Evolutionary conservation across 1,140 invertebrate genomes (phyloP).

Genomic region (Drosophila tani): DNA sequence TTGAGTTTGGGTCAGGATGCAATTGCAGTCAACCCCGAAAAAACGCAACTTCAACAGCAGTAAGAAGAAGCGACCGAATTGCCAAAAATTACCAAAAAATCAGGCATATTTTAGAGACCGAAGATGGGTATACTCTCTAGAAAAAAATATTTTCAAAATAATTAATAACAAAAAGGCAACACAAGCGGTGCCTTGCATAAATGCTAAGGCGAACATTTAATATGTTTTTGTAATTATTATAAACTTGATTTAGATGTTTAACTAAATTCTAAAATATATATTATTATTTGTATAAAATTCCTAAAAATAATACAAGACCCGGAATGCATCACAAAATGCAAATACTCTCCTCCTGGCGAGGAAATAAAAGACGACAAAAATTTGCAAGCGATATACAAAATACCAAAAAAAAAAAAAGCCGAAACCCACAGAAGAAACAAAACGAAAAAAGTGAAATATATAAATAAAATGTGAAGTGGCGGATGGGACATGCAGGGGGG

Average conservation of each 20-base stretch:
- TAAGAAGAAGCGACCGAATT: conserved; percentile 49
- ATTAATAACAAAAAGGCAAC: no score
- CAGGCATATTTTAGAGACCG: neutral
- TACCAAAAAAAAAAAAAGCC: conserved; percentile 14
- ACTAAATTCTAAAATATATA: no score
- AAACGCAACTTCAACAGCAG: conserved; percentile 41
- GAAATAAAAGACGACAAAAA: conserved; percentile 19
- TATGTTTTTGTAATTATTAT: no score
- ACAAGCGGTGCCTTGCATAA: no score
- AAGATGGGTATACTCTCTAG: neutral
- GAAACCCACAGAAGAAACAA: conserved; percentile 22
- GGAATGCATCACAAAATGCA: conserved; percentile 18
- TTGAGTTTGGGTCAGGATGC: conserved; percentile 49
- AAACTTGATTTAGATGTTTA: no score
- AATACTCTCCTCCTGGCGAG: neutral
- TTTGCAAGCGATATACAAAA: conserved; percentile 28
- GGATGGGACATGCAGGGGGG: conserved; percentile 5
- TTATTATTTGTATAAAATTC: neutral
- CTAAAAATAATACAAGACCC: neutral
- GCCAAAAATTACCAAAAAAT: conserved; percentile 52
- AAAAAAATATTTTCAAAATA: neutral
- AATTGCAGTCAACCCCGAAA: conserved; percentile 77
- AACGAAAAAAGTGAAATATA: conserved; percentile 48
- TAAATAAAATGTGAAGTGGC: conserved; percentile 51
- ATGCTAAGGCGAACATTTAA: no score